These are phyloP conservation scores for Rhinopomastus cyanomelas DNA, from an alignment of 2,113 vertebrate species.

Conservation along the genomic window DNA sequence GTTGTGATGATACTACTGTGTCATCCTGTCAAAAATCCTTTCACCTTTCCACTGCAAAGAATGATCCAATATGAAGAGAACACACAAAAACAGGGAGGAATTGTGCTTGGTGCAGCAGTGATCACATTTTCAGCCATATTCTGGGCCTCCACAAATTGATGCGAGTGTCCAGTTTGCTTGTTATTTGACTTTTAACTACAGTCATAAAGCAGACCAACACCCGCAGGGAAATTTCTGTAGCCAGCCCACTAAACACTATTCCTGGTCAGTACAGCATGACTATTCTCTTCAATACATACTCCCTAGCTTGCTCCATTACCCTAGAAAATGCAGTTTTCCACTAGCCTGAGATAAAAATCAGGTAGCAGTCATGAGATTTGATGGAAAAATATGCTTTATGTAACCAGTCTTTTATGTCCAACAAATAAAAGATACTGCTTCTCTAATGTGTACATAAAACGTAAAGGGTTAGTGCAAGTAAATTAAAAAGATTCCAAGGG, in stretches of 20 bases:
- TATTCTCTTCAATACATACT: constrained; percentile 42
- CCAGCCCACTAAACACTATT: background rate
- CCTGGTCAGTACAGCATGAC: constrained; percentile 43
- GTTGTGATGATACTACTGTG: background rate
- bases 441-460: background rate
- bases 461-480: background rate
- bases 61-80: background rate
- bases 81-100: background rate
- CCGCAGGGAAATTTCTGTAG: constrained; percentile 13
- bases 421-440: background rate
- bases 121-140: background rate
- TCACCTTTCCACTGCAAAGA: background rate
- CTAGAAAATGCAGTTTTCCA: constrained; percentile 52
- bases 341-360: constrained; percentile 40
- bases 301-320: constrained; percentile 59
- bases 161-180: background rate
- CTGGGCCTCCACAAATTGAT: background rate
- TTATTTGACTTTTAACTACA: constrained; percentile 34
- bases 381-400: constrained; percentile 26
- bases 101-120: background rate
- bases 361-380: constrained; percentile 1
- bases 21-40: background rate
- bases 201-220: constrained; percentile 10
- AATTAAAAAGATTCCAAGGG: background rate
- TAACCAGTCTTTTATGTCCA: constrained; percentile 31